Base-by-base conservation (phyloP, 2,888 invertebrate species). In the Andrena bicolor region DNA sequence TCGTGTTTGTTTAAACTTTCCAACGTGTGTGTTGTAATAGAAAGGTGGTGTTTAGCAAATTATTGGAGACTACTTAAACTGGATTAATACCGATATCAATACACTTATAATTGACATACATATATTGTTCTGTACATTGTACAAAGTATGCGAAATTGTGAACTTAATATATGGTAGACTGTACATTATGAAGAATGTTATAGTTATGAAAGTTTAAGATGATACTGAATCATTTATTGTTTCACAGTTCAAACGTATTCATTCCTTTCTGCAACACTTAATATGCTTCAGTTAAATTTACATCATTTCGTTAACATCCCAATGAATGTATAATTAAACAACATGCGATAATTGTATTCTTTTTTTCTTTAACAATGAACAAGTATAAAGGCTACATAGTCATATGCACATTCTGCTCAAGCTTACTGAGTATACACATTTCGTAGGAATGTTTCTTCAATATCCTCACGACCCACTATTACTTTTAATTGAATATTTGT, bases 401-500 rank as follows among this genome's bases (percentile, higher is more conserved):
- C 20, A 51, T 48, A 63, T 13, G 28, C 8, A 16, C 4, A 4
- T 64, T 53, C 41, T 49, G 10, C 10, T 26, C 32, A 49, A 80
- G 51, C 32, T 16, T 56, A 7, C 49, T 51, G 51, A 7, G 51
- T 23, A 16, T 56, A 28, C 49, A 48, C 8, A 32, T 8, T 32
- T 69, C 23, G n/a, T 58, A 63, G 82, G 72, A 82, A 82, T 82
- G 82, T 73, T 30, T n/a, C 72, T 8, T 8, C 32, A 35, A 65
- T 35, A 49, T 48, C 23, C 65, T 58, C 16, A 35, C n/a, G n/a
- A 8, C 61, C 6, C 26, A 6, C 23, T 64, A 23, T 28, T 30
- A 73, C 28, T 5, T 20, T 30, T 51, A n/a, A 28, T 71, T 35
- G n/a, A 49, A 30, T 20, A 65, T 41, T 41, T 41, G 26, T 16